Evolutionary conservation across 2,113 vertebrate species (phyloP), one percentile per base, ranked within the genome.

Genomic region (Syrmaticus mikado): DNA sequence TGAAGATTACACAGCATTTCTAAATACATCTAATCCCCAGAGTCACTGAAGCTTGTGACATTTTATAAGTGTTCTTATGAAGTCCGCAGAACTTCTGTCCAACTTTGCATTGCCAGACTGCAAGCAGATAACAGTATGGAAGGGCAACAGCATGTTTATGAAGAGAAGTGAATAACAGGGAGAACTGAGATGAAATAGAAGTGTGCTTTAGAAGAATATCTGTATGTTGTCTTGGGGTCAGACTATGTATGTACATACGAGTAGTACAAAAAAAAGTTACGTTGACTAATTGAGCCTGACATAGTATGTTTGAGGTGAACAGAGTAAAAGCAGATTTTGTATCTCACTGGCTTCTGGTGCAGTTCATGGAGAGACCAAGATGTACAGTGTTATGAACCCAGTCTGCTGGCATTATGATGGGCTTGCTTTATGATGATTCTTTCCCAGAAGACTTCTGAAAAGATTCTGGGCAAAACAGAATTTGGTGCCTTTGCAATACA

Each of bases 21-120:
- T 94, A 83, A 94, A 93, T 72, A 70, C 80, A 53, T 58, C 48
- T 87, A 93, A 95, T 95, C 74, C 89, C 71, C 80, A 87, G 71
- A 90, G 90, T 20, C 74, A 48, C 46, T 94, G 90, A 73, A 92
- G 77, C 82, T 84, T 50, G 14, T 83, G 96, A 62, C 73, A 87
- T 21, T 2, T 77, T 65, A 82, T 58, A 79, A 79, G 67, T 55
- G 15, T 53, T 87, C 66, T 72, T 60, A 85, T 43, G 85, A 85
- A 80, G 94, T 40, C 60, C 73, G 82, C 43, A 82, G 66, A 86
- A 86, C 34, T 87, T 41, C 15, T 55, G 62, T 34, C 70, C 71
- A 62, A 16, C 60, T 82, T 85, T 62, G 48, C 68, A 66, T 76
- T 78, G 64, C 32, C 79, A 77, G 76, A 27, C 45, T 86, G 75